Evolutionary conservation across 2,888 invertebrate species (phyloP).

Genomic region (Celastrina argiolus): DNA sequence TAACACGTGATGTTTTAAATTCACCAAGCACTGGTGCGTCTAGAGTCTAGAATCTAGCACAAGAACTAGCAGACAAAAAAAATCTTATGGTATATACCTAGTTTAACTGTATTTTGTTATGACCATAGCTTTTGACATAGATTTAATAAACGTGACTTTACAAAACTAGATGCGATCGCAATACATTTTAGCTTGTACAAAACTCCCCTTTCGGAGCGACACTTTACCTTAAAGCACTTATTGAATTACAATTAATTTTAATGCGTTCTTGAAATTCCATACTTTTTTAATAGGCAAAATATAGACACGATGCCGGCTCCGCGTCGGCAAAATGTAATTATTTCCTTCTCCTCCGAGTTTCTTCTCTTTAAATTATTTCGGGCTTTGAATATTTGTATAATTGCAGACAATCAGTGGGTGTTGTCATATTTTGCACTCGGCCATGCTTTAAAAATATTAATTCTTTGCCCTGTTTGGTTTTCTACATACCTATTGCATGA

Average conservation of each 20-base stretch:
- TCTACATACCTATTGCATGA: background rate
- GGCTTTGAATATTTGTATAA: background rate
- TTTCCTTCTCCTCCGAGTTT: conserved; percentile 1
- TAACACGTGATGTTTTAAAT: too few species aligned
- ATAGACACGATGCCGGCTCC: background rate
- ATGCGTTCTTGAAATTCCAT: background rate
- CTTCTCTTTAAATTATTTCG: conserved; percentile 19
- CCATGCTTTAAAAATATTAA: background rate
- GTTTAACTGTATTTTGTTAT: background rate
- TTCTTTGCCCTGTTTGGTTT: background rate
- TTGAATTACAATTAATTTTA: background rate
- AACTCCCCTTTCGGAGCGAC: background rate
- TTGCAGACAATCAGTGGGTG: background rate
- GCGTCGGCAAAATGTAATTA: conserved; percentile 19
- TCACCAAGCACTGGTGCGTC: background rate
- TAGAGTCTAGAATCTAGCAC: too few species aligned
- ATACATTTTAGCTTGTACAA: background rate
- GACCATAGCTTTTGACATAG: background rate
- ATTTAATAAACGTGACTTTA: background rate
- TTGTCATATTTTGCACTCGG: background rate
- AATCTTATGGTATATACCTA: background rate
- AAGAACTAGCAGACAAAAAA: background rate
- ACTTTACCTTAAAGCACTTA: background rate
- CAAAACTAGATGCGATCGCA: background rate
- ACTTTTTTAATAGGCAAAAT: too few species aligned